Conservation (phyloP, 2,113 vertebrate genomes). For the Dipodomys ordii region DNA sequence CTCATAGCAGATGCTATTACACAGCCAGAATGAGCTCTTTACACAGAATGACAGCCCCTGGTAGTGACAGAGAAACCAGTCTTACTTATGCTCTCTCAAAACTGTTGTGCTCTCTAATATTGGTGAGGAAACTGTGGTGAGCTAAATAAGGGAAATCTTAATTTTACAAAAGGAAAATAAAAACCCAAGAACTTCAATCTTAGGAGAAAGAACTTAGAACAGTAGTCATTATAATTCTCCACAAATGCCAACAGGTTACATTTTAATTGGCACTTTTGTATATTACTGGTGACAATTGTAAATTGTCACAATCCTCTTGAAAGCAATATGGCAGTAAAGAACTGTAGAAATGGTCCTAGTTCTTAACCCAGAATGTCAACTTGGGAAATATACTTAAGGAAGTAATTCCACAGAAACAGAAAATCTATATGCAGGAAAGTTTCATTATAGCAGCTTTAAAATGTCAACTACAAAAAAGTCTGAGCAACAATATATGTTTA, state of each 20-base stretch:
- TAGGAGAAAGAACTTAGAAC: constrained; percentile 16
- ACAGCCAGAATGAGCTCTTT: neutral
- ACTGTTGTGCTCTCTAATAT: no score
- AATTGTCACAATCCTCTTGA: constrained; percentile 16
- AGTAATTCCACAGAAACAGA: constrained; percentile 47
- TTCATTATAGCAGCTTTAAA: constrained; percentile 32
- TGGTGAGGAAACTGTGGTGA: neutral
- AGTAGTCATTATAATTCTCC: constrained; percentile 33
- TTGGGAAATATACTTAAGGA: neutral
- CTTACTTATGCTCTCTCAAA: neutral
- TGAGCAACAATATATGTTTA: constrained; percentile 35
- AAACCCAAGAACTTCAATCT: neutral
- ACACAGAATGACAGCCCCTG: neutral
- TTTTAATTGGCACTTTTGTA: constrained; percentile 18
- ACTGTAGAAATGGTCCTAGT: neutral
- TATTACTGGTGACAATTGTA: neutral
- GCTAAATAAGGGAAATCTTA: neutral
- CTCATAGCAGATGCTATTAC: neutral
- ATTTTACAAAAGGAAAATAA: neutral
- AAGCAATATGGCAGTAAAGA: constrained; percentile 15
- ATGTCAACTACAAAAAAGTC: constrained; percentile 42
- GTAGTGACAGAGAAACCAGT: accelerated
- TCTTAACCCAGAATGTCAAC: constrained; percentile 38
- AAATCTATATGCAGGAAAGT: constrained; percentile 37
- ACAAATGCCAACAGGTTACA: neutral